Conservation (phyloP, 1,140 invertebrate species). For the Lepidurus arcticus region DNA sequence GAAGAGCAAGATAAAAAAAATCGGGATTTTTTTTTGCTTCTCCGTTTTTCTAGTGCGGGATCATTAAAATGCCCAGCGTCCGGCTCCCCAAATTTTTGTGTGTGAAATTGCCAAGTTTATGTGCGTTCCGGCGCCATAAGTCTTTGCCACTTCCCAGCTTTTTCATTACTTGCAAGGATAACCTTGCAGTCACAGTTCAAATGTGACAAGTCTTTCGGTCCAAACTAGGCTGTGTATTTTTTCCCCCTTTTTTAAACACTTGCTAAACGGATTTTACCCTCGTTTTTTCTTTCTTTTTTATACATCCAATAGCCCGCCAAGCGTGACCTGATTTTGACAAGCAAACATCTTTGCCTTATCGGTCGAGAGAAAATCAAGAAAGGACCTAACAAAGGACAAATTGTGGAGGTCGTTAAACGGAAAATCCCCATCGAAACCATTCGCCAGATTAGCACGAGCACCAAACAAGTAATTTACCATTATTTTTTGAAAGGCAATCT, state of each 20-base stretch:
- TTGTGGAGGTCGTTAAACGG: conserved; percentile 61
- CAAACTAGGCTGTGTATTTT: background rate
- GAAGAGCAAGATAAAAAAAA: background rate
- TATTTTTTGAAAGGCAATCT: conserved; percentile 28
- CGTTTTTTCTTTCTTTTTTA: conserved; percentile 29
- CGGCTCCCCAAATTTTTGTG: background rate
- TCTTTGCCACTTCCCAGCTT: conserved; percentile 11
- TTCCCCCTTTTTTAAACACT: background rate
- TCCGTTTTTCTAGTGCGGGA: background rate
- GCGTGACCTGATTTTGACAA: conserved; percentile 62
- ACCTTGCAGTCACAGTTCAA: background rate
- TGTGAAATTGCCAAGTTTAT: conserved; percentile 19
- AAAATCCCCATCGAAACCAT: conserved; percentile 57
- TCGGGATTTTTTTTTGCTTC: background rate
- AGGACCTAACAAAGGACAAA: conserved; percentile 54
- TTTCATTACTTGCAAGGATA: conserved; percentile 32
- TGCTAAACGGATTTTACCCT: background rate
- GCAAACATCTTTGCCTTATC: conserved; percentile 56
- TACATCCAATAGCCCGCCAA: conserved; percentile 47
- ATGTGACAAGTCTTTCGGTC: too few species aligned
- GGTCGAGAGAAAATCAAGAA: conserved; percentile 55
- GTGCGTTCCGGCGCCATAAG: background rate
- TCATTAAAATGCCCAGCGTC: conserved; percentile 22
- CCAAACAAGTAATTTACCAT: conserved; percentile 47
- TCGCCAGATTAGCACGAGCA: conserved; percentile 53